Base-by-base conservation (phyloP, 2,113 vertebrate genomes). In the Syrrhaptes paradoxus region DNA sequence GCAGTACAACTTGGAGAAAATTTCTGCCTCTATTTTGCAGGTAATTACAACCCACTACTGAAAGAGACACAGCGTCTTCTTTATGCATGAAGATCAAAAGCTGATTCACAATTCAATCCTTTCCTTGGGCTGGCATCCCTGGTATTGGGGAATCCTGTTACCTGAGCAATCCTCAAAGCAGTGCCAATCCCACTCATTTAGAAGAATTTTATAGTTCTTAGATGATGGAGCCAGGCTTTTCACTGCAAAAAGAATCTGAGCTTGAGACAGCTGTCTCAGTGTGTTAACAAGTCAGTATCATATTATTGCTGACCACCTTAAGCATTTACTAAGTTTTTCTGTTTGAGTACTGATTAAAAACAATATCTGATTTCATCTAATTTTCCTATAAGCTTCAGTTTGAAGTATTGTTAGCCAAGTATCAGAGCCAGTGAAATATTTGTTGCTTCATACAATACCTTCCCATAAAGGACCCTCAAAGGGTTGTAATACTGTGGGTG, bases 21-120 rank as follows among this genome's bases (percentile, higher is more conserved):
- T 3, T 77, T 34, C 73, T 84, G 87, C 45, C 92, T 97, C 73
- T 96, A 95, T 58, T 96, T 96, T 63, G 57, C 61, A 6, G 97
- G 97, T 97, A 95, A 90, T 36, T 32, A 28, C 28, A 25, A 12
- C 16, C 51, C 29, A 6, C 25, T 45, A 43, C 57, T 73, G 32
- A 22, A 73, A 51, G n/a, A 29, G 48, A 55, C 43, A 36, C 1
- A 2, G 22, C 17, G 46, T 38, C 54, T n/a, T 57, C 31, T 67
- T 74, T 58, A 54, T n/a, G 31, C 38, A 8, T 7, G 49, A n/a
- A 34, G 31, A 54, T 10, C 31, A 58, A 52, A 62, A 81, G 32
- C 54, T 58, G 54, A 41, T 46, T 31, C 0, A 41, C 31, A 28
- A 25, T 70, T 68, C 11, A 36, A 0, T 38, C 54, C 54, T 63